These are phyloP conservation scores for Phaenicophaeus curvirostris DNA, from an alignment of 2,797 vertebrate species.

Conservation along the genomic window DNA sequence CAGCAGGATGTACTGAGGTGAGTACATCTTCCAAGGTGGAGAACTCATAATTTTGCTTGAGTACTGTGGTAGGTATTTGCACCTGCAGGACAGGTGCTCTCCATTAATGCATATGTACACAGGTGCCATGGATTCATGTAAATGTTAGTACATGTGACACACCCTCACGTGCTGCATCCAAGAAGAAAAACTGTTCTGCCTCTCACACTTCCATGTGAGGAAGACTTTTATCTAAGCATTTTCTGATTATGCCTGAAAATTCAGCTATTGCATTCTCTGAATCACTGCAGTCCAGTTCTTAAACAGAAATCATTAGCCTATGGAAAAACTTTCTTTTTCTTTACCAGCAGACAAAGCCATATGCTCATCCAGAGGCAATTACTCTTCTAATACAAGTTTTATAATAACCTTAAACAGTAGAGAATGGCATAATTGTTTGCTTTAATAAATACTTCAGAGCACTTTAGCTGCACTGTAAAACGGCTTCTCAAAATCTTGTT, in stretches of 20 bases:
- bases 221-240: neutral
- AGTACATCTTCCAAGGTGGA: neutral
- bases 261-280: neutral
- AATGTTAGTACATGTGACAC: neutral
- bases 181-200: neutral
- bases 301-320: slow-evolving; percentile 20
- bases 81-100: neutral
- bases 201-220: neutral
- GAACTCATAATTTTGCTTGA: neutral
- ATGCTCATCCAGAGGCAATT: slow-evolving; percentile 46
- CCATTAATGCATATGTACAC: neutral
- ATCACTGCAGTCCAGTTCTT: neutral
- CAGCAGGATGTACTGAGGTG: neutral
- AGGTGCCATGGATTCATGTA: neutral
- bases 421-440: slow-evolving; percentile 44
- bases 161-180: neutral
- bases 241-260: neutral
- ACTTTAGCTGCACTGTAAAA: slow-evolving; percentile 26
- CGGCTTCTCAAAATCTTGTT: slow-evolving; percentile 42
- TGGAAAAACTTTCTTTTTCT: slow-evolving; percentile 5
- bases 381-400: slow-evolving; percentile 21
- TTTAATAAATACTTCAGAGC: slow-evolving; percentile 61
- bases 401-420: slow-evolving; percentile 31
- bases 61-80: neutral
- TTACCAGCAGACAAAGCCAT: neutral